Base-by-base conservation (phyloP, 2,888 invertebrate genomes). In the Autographa gamma region DNA sequence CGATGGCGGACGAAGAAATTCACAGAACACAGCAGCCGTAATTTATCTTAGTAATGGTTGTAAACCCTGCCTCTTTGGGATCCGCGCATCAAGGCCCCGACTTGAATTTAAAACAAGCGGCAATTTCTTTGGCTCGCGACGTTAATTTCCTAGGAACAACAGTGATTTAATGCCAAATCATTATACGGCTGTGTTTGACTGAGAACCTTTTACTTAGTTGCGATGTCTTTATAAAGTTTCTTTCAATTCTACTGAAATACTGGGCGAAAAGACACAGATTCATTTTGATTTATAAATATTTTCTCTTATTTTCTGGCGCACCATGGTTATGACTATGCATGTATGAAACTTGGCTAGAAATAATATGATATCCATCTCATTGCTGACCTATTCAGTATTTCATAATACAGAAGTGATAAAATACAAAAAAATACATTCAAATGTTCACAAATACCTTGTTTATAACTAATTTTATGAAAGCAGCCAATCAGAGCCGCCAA, bases 21-120 rank as follows among this genome's bases (percentile, higher is more conserved):
- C 88, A 71, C 87, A 86, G 87, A 88, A 86, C 88, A 71, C 87
- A 86, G 87, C 88, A 86, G 80, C 78, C 85, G 91, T 92, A 92
- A 94, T 94, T 93, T 92, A 93, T 95, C 94, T 93, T 89, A 84
- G 91, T 93, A 93, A 94, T 92, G 92, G 89, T 90, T 84, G 86
- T 83, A 87, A 87, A 88, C 87, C 85, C 79, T 77, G 85, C 94
- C 95, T 90, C 91, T 94, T 93, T 92, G 92, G 90, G 93, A 92
- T 95, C 90, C 86, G 85, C 79, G 89, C 87, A 86, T 86, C 86
- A 74, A 88, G 90, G 88, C 82, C 88, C 79, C 84, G 78, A 79
- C 81, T 84, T 84, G 89, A 90, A 90, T 91, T 92, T 92, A 89
- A 93, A 93, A 90, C 87, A 86, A 88, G 86, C 84, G 84, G 83